A percentile compares a stretch with the other conserved stretches of the same genome.
Evolutionary conservation across 1,140 invertebrate genomes (phyloP).

Genomic region (Zeugodacus cucurbitae): DNA sequence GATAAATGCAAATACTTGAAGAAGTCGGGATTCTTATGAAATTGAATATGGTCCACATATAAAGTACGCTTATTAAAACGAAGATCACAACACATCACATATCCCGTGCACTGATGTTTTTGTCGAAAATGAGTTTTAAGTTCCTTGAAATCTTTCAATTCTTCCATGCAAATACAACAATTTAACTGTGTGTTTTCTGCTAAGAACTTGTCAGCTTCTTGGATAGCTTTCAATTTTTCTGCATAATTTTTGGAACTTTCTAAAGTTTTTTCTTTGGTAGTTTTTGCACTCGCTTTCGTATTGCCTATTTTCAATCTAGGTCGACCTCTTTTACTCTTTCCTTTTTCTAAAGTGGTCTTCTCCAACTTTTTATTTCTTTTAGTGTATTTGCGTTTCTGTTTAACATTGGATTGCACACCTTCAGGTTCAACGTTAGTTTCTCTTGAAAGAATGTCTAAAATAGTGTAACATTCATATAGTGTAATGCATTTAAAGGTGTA

Average conservation of each 20-base stretch:
- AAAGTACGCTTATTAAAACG: slow-evolving; percentile 7
- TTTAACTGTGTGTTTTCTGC: not conserved
- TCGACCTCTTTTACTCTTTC: not conserved
- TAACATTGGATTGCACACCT: not conserved
- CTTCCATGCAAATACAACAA: not conserved
- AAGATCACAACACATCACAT: slow-evolving; percentile 3
- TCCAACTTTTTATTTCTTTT: not conserved
- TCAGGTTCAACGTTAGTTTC: not conserved
- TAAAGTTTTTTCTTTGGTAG: not conserved
- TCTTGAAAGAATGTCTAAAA: not conserved
- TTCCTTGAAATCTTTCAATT: slow-evolving; percentile 2
- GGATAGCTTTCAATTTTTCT: not conserved
- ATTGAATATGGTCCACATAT: slow-evolving; percentile 13
- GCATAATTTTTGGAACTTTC: not conserved
- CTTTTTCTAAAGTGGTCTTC: not conserved
- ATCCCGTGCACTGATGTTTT: slow-evolving; percentile 22
- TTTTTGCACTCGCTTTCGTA: not conserved
- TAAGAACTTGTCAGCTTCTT: not conserved
- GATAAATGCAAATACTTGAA: not conserved
- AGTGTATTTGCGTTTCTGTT: not conserved
- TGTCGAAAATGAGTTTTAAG: slow-evolving; percentile 28
- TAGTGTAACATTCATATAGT: not conserved
- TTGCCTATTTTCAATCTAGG: not conserved
- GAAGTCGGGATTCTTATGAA: slow-evolving; percentile 24
- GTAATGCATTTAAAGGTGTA: not conserved